Percentiles rank a stretch among this genome's conserved stretches.
Conservation (phyloP, 2,888 invertebrate species). For the Notodonta dromedarius region DNA sequence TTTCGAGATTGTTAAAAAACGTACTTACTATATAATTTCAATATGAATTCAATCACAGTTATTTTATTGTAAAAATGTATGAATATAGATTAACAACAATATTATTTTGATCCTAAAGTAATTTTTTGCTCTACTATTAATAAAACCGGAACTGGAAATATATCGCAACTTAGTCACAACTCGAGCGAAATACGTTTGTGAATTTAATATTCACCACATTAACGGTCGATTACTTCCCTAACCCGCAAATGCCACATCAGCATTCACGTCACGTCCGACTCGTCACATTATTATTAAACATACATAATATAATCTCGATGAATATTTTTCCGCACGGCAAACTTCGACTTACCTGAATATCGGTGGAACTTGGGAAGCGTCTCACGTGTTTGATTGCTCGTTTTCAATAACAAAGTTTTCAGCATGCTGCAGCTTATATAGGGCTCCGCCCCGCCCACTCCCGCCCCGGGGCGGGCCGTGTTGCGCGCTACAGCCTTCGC, state of each 20-base stretch:
- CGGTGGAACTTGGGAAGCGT: slow-evolving; percentile 38
- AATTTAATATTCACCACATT: slow-evolving; percentile 1
- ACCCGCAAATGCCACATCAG: slow-evolving; percentile 8
- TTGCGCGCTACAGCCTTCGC: slow-evolving; percentile 45
- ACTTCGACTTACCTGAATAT: slow-evolving; percentile 48
- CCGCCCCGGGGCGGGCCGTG: slow-evolving; percentile 68
- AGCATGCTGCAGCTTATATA: slow-evolving; percentile 76
- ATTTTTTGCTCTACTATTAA: not conserved
- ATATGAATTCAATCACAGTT: too few species aligned
- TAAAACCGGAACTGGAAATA: slow-evolving; percentile 5
- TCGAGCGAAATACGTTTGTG: not conserved
- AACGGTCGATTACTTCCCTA: not conserved
- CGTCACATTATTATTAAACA: not conserved
- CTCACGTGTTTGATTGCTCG: slow-evolving; percentile 67
- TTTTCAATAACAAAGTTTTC: slow-evolving; percentile 76
- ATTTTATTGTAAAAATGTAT: too few species aligned
- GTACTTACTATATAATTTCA: too few species aligned
- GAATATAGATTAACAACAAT: too few species aligned
- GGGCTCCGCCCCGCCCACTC: slow-evolving; percentile 73
- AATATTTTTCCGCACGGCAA: slow-evolving; percentile 25
- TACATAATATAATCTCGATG: not conserved
- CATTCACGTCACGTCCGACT: slow-evolving; percentile 14
- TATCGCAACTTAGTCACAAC: not conserved
- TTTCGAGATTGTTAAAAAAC: too few species aligned
- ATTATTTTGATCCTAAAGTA: too few species aligned